These are phyloP conservation scores for Zeugodacus cucurbitae DNA, from an alignment of 1,140 invertebrate species.

Conservation along the genomic window DNA sequence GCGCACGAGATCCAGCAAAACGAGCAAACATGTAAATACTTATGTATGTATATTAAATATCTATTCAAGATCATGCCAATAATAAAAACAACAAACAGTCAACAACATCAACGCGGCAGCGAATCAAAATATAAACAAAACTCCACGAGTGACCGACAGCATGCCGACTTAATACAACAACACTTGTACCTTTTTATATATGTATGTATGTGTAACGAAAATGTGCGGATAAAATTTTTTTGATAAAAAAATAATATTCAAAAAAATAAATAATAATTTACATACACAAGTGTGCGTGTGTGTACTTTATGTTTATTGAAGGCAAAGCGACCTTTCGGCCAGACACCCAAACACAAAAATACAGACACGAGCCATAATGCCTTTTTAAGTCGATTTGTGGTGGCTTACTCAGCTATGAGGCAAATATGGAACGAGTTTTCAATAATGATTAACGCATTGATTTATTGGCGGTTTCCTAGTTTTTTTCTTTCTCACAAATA, in stretches of 20 bases:
- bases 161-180: neutral
- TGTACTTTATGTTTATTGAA: neutral
- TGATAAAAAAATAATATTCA: neutral
- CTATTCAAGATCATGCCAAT: neutral
- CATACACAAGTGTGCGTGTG: neutral
- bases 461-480: neutral
- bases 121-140: conserved; percentile 34
- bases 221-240: neutral
- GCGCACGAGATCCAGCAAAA: neutral
- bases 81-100: neutral
- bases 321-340: neutral
- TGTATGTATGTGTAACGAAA: neutral
- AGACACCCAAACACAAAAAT: neutral
- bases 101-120: neutral
- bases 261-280: neutral
- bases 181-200: neutral
- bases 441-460: neutral
- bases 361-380: neutral
- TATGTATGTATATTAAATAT: no score
- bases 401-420: neutral
- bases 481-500: neutral
- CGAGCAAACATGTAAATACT: neutral
- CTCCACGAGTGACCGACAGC: neutral
- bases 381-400: neutral
- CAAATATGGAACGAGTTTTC: neutral